Evolutionary conservation across 1,140 invertebrate genomes (phyloP).

Genomic region (Drosophila paulistorum): DNA sequence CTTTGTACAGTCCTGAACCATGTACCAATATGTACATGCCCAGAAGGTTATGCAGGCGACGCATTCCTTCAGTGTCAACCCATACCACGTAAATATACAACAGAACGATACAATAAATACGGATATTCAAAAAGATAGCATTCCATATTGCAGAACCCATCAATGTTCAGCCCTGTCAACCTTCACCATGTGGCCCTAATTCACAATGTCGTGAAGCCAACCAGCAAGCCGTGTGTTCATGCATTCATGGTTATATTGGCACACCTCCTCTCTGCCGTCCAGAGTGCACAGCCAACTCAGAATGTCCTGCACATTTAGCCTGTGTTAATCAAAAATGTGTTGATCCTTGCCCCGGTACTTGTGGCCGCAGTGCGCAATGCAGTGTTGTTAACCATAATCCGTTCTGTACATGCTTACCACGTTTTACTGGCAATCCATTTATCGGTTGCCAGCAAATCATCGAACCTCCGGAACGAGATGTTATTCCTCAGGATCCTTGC

Average conservation of each 20-base stretch:
- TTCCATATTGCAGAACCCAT: slow-evolving; percentile 84
- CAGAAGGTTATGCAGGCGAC: slow-evolving; percentile 89
- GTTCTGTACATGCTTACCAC: slow-evolving; percentile 88
- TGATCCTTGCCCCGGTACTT: slow-evolving; percentile 89
- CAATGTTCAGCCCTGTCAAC: slow-evolving; percentile 87
- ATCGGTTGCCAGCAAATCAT: slow-evolving; percentile 85
- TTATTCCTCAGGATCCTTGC: slow-evolving; percentile 86
- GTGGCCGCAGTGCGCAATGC: slow-evolving; percentile 89
- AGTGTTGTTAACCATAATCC: slow-evolving; percentile 89
- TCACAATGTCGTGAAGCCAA: slow-evolving; percentile 87
- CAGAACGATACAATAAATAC: background rate
- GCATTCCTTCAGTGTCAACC: slow-evolving; percentile 84
- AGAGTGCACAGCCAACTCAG: slow-evolving; percentile 85
- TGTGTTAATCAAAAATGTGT: slow-evolving; percentile 89
- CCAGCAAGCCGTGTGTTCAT: slow-evolving; percentile 86
- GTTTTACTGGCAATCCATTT: slow-evolving; percentile 90
- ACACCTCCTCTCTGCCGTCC: slow-evolving; percentile 85
- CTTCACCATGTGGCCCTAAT: slow-evolving; percentile 90
- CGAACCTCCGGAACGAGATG: slow-evolving; percentile 90
- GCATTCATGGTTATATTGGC: slow-evolving; percentile 84
- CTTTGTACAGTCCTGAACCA: slow-evolving; percentile 90
- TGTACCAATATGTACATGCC: slow-evolving; percentile 89
- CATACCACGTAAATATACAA: slow-evolving; percentile 85
- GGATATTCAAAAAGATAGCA: background rate
- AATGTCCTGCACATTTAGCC: slow-evolving; percentile 86